Evolutionary conservation across 2,797 vertebrate genomes (phyloP).

Genomic region (Chelon auratus): DNA sequence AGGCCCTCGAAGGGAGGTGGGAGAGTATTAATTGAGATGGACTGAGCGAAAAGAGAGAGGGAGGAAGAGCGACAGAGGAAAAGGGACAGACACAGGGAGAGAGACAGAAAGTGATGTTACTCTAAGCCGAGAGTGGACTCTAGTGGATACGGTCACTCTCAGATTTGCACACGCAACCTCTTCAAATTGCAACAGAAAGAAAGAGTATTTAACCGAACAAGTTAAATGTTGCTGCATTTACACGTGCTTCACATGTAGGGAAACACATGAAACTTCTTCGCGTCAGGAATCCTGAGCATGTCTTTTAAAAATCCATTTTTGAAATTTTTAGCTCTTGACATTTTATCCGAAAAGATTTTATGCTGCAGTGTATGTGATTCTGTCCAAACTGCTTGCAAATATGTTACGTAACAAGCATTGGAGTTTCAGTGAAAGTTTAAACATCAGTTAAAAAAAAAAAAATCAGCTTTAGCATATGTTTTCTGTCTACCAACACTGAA

Average conservation of each 20-base stretch:
- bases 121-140: slow-evolving; percentile 75
- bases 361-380: no score
- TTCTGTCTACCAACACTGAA: no score
- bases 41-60: slow-evolving; percentile 56
- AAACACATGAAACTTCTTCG: slow-evolving; percentile 5
- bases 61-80: slow-evolving; percentile 27
- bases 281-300: background rate
- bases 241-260: background rate
- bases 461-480: background rate
- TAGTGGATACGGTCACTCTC: slow-evolving; percentile 66
- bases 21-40: slow-evolving; percentile 82
- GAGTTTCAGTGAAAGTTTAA: background rate
- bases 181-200: background rate
- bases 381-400: no score
- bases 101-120: slow-evolving; percentile 60
- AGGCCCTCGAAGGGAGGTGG: slow-evolving; percentile 74
- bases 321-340: no score
- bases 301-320: background rate
- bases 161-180: slow-evolving; percentile 17
- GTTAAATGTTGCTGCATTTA: background rate
- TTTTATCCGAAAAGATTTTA: no score
- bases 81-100: slow-evolving; percentile 25
- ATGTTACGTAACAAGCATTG: no score
- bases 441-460: background rate
- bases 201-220: background rate